phyloP scores from a whole-genome alignment of 2,797 vertebrate species.

The Natrix natrix region DNA sequence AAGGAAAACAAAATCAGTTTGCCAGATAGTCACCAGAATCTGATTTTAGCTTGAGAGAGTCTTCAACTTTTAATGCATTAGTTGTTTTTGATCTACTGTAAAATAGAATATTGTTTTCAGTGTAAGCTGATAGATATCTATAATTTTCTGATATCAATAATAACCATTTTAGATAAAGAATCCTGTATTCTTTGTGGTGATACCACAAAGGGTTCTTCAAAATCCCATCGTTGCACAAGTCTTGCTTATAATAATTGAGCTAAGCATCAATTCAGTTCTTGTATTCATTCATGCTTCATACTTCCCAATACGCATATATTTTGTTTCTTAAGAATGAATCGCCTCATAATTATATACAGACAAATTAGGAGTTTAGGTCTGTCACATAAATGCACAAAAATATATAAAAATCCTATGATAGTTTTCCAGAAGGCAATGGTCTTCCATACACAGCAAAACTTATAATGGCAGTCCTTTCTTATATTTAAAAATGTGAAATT shows the following conservation, averaged over 20 bases:
- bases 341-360: constrained; percentile 28
- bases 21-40: background rate
- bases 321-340: constrained; percentile 10
- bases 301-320: constrained; percentile 25
- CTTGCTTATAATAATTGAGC: background rate
- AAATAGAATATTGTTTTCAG: background rate
- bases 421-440: constrained; percentile 26
- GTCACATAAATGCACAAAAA: constrained; percentile 22
- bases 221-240: constrained; percentile 17
- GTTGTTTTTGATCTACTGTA: background rate
- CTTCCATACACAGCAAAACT: constrained; percentile 16
- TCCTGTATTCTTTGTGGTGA: constrained; percentile 11
- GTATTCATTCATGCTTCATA: constrained; percentile 29
- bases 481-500: rapidly evolving
- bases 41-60: background rate
- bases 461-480: constrained; percentile 22
- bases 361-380: constrained; percentile 35
- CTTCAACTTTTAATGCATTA: background rate
- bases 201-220: constrained; percentile 7
- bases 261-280: constrained; percentile 1
- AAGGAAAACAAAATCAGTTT: background rate
- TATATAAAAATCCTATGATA: constrained; percentile 17
- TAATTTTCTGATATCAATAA: background rate
- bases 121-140: background rate
- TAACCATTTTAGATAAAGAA: background rate